These are phyloP conservation scores for Galerucella pusilla DNA, from an alignment of 2,888 invertebrate species.

Conservation along the genomic window DNA sequence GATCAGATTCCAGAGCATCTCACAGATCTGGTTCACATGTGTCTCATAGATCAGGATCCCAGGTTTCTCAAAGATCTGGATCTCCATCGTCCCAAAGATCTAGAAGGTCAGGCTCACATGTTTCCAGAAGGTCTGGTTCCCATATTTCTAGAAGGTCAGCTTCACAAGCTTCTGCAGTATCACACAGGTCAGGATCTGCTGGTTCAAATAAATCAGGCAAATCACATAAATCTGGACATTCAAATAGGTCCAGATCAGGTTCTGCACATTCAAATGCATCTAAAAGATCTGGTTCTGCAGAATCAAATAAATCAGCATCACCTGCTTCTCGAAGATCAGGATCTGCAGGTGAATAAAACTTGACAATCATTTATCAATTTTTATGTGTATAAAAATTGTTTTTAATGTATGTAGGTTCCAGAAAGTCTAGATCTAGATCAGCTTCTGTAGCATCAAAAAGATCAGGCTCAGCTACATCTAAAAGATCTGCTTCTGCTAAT, in stretches of 20 bases:
- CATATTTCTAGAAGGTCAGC: conserved; percentile 48
- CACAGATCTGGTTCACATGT: conserved; percentile 15
- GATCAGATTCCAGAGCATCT: conserved; percentile 43
- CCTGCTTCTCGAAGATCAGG: conserved; percentile 60
- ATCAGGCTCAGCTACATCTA: conserved; percentile 50
- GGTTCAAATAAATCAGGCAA: conserved; percentile 57
- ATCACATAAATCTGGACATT: conserved; percentile 22
- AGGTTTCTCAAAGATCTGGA: conserved; percentile 37
- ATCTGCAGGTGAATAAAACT: conserved; percentile 31
- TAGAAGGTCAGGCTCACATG: conserved; percentile 43
- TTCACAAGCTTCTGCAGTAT: conserved; percentile 45
- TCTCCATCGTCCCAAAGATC: conserved; percentile 46
- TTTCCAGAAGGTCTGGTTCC: conserved; percentile 64
- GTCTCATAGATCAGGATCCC: conserved; percentile 39
- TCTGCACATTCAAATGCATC: conserved; percentile 43
- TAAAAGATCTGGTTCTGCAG: conserved; percentile 51
- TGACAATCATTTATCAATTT: neutral
- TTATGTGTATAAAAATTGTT: neutral
- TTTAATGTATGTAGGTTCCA: conserved; percentile 13
- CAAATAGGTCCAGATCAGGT: conserved; percentile 46
- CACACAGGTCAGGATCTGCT: conserved; percentile 62
- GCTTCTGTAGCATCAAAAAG: conserved; percentile 47
- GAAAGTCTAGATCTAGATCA: conserved; percentile 42
- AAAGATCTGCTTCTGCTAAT: conserved; percentile 40
- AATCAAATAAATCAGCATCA: conserved; percentile 41